phyloP scores from a whole-genome alignment of 1,140 invertebrate species.

The Orchestia grillus region DNA sequence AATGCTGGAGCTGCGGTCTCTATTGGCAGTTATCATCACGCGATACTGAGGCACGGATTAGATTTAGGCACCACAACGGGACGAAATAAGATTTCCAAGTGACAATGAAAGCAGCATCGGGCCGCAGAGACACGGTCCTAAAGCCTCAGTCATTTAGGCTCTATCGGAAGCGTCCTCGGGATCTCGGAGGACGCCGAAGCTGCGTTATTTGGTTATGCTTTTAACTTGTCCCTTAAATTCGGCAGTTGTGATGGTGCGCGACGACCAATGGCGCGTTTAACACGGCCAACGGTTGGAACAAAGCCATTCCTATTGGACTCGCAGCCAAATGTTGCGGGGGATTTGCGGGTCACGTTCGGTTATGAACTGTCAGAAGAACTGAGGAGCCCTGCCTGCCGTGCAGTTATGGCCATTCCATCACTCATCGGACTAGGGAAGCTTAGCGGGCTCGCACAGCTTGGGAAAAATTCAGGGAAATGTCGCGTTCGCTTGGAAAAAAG shows the following conservation, averaged over 20 bases:
- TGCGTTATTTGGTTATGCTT: constrained; percentile 35
- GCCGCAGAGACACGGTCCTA: not conserved
- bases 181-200: not conserved
- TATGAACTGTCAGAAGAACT: constrained; percentile 34
- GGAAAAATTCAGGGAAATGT: not conserved
- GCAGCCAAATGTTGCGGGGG: not conserved
- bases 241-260: constrained; percentile 15
- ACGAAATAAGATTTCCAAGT: not conserved
- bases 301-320: constrained; percentile 40
- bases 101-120: not conserved
- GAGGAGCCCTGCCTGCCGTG: not conserved
- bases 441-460: not conserved
- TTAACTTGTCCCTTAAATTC: constrained; percentile 50
- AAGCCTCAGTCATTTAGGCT: not conserved
- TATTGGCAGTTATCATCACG: not conserved
- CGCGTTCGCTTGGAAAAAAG: not conserved
- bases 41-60: not conserved
- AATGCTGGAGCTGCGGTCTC: not conserved
- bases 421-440: not conserved
- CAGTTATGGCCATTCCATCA: constrained; percentile 11
- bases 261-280: constrained; percentile 45
- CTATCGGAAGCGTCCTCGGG: constrained; percentile 35
- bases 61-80: not conserved
- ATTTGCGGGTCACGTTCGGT: constrained; percentile 24
- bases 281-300: constrained; percentile 42